Base-by-base conservation (phyloP, 2,888 invertebrate species). In the Cotesia congregata region DNA sequence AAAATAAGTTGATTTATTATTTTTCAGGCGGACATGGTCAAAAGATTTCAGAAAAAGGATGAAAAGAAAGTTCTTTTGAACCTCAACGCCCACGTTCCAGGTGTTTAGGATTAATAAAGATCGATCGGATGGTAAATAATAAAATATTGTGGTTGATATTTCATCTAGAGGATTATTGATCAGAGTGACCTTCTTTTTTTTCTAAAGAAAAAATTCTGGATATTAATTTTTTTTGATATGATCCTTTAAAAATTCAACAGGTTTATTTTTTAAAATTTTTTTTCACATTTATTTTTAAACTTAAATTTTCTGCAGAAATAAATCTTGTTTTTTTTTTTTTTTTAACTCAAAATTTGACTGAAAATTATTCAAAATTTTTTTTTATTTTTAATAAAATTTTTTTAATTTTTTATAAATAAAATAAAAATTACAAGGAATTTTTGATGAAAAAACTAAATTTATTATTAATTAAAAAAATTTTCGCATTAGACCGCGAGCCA, bases 61-160 rank as follows among this genome's bases (percentile, higher is more conserved):
- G 64, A 50, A 71, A 69, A 50, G 74, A 69, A 20, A 70, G 9
- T 59, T 39, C 41, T 12, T 30, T 30, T n/a, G 30, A 65, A 41
- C 41, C 15, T 59, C 30, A 17, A 67, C 73, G 67, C 73, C 73
- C 59, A 74, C 73, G 67, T 38, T 50, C 73, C 73, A 74, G 83
- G 81, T 83, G 84, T 83, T 80, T 76, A 67, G 79, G 82, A 83
- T 83, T 83, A 82, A 83, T 81, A 78, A 69, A 75, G 80, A 82
- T 78, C 79, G 80, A 83, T 83, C 80, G 79, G 73, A 74, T 83
- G 77, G 69, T 67, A 72, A 50, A 60, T 75, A 65, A 70, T 70
- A 74, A 67, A 64, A 73, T 73, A 67, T 64, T 20, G 7, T 64
- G 20, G 17, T 64, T 64, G 5, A 20, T 20, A 64, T 20, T 64